Base-by-base conservation (phyloP, 2,113 vertebrate genomes). In the Stegostoma tigrinum region DNA sequence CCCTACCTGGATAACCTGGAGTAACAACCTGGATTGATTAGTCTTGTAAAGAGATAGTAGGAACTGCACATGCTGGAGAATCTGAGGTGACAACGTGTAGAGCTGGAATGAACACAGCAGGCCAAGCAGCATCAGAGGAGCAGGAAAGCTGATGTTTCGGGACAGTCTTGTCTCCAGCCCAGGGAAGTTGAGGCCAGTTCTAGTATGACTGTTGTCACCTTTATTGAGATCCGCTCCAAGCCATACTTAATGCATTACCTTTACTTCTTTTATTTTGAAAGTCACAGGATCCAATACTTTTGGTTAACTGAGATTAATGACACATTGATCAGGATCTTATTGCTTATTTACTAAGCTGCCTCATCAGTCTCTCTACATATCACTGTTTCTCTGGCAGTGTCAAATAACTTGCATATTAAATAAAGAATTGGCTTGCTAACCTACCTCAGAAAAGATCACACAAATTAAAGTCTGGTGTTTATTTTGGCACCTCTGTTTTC, bases 331-430 rank as follows among this genome's bases (percentile, higher is more conserved):
- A 95, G 94, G 94, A 95, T 95, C 94, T 95, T 95, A 95, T 95
- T 95, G 94, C 94, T 72, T 95, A 95, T 95, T 95, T 95, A 95
- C 67, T 95, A 95, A 95, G 94, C 45, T 72, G 94, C 94, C 94
- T 68, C 94, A 95, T 95, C 94, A 72, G 38, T 48, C n/a, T 95
- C 38, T 95, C 94, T 75, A 48, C 66, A 34, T 95, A 95, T 95
- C 68, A 95, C 94, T 72, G 94, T 95, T 95, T 66, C 94, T 95
- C 66, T 52, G 15, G 42, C 52, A 48, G 94, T 95, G 68, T 95
- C 94, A 95, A 95, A 75, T 95, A 95, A 95, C 94, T 75, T 95
- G 94, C 94, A 75, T 70, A 95, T 95, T 95, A 95, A 95, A 95
- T 95, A 95, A 95, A 95, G 94, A 72, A 70, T 48, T 75, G 94